Percentiles rank a stretch among this genome's conserved stretches.
These are phyloP conservation scores for Brachionus calyciflorus DNA, from an alignment of 1,140 invertebrate genomes.

Conservation along the genomic window DNA sequence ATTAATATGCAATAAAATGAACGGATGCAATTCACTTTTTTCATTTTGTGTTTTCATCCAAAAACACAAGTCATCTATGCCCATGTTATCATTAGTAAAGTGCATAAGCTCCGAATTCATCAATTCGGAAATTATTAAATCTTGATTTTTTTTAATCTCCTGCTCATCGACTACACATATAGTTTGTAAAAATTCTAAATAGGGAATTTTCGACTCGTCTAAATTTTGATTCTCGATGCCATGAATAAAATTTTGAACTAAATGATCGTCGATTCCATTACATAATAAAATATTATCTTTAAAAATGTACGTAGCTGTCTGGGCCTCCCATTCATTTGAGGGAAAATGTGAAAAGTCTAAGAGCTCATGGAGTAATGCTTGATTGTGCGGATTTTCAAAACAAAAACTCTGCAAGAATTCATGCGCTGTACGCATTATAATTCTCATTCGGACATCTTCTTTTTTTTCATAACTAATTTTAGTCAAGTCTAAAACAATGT, in stretches of 20 bases:
- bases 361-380: constrained; percentile 91
- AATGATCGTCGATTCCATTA: constrained; percentile 88
- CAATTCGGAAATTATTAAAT: constrained; percentile 97
- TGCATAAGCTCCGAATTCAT: constrained; percentile 47
- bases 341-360: constrained; percentile 75
- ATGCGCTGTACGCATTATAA: constrained; percentile 88
- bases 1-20: constrained; percentile 88
- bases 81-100: background rate
- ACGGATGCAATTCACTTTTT: constrained; percentile 73
- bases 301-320: constrained; percentile 92
- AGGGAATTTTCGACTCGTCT: constrained; percentile 80
- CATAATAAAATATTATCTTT: constrained; percentile 89
- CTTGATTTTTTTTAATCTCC: constrained; percentile 90
- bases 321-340: constrained; percentile 68
- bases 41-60: constrained; percentile 66
- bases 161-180: constrained; percentile 93
- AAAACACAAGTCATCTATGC: constrained; percentile 43
- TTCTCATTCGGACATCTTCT: constrained; percentile 86
- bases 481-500: constrained; percentile 87
- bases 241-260: constrained; percentile 95
- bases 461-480: constrained; percentile 68
- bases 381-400: constrained; percentile 91
- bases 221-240: constrained; percentile 83
- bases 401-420: constrained; percentile 97
- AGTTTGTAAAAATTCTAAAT: constrained; percentile 92